These are phyloP conservation scores for Piaya cayana DNA, from an alignment of 2,113 vertebrate species.

Conservation along the genomic window DNA sequence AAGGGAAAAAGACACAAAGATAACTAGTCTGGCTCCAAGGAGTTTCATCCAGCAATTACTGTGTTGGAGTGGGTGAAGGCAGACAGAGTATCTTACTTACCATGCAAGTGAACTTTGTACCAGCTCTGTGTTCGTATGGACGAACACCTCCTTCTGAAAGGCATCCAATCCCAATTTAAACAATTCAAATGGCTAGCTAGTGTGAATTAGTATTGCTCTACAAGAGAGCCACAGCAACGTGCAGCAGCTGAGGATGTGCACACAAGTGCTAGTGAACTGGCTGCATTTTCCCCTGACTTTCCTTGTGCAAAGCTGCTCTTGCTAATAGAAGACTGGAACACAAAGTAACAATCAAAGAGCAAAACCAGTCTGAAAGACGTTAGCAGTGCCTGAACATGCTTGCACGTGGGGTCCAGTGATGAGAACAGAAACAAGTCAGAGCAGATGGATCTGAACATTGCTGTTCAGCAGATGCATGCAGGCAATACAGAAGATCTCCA, in stretches of 20 bases:
- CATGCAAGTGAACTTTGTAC: not conserved
- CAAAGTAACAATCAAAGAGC: not conserved
- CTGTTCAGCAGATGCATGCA: not conserved
- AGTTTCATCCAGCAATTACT: not conserved
- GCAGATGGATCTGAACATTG: not conserved
- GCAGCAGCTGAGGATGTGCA: not conserved
- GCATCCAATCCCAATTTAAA: not conserved
- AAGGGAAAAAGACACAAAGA: not conserved
- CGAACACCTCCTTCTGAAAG: not conserved
- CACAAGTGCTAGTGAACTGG: not conserved
- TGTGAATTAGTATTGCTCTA: not conserved
- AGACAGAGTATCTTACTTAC: not conserved
- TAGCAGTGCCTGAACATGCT: not conserved
- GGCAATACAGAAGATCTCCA: not conserved
- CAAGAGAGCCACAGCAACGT: not conserved
- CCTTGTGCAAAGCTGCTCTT: not conserved
- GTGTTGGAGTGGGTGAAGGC: no score
- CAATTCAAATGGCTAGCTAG: not conserved
- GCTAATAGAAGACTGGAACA: no score
- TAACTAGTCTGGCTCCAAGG: not conserved
- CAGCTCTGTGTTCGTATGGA: not conserved
- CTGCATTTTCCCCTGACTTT: not conserved
- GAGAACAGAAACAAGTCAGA: not conserved
- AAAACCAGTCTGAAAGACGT: not conserved
- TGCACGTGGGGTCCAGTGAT: not conserved